Evolutionary conservation across 2,113 vertebrate genomes (phyloP).

Genomic region (Campylomormyrus numenius): DNA sequence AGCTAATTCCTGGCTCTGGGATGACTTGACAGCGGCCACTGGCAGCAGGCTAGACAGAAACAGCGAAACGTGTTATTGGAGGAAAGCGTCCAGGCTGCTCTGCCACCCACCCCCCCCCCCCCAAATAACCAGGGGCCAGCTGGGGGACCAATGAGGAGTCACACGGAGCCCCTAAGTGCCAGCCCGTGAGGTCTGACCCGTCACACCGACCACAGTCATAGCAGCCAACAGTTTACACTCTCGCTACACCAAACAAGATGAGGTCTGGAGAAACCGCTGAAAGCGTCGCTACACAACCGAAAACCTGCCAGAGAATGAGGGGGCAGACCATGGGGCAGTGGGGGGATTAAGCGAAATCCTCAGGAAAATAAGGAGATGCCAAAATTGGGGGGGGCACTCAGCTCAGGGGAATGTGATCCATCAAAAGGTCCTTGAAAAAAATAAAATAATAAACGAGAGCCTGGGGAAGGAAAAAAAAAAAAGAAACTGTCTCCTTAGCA

Average conservation of each 20-base stretch:
- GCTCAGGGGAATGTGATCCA: not conserved
- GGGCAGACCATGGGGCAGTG: not conserved
- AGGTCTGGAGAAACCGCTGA: not conserved
- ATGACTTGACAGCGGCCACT: not conserved
- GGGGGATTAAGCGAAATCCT: not conserved
- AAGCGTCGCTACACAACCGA: not conserved
- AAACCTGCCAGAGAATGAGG: not conserved
- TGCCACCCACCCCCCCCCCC: not conserved
- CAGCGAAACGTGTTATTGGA: not conserved
- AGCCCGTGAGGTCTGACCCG: not conserved
- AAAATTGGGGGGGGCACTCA: not conserved
- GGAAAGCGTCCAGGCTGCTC: not conserved
- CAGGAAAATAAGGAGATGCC: not conserved
- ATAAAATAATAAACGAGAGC: not conserved
- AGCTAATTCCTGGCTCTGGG: not conserved
- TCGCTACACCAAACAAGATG: not conserved
- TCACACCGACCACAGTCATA: not conserved
- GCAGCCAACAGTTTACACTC: not conserved
- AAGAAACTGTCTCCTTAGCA: constrained; percentile 28
- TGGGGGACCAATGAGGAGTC: not conserved
- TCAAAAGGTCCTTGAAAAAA: constrained; percentile 5
- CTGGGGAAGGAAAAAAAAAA: constrained; percentile 11
- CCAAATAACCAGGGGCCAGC: not conserved
- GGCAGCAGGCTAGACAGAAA: not conserved
- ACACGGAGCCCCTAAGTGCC: not conserved